Evolutionary conservation across 2,888 invertebrate species (phyloP).

Genomic region (Athetis lepigone): DNA sequence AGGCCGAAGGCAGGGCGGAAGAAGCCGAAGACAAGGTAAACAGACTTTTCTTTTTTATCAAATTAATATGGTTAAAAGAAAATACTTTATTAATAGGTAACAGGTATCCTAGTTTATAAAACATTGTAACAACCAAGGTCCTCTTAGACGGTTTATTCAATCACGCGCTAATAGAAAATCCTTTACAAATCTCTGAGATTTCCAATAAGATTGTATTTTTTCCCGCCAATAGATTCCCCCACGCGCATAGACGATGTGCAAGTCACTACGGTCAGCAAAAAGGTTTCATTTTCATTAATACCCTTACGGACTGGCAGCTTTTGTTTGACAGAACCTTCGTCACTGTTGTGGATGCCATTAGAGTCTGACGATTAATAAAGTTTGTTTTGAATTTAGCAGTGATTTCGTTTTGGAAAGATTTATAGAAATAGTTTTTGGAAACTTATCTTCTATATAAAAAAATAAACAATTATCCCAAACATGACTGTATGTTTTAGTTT

Average conservation of each 20-base stretch:
- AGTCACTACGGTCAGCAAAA: slow-evolving; percentile 81
- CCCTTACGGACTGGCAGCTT: slow-evolving; percentile 52
- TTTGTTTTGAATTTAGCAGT: slow-evolving; percentile 30
- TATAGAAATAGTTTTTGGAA: neutral
- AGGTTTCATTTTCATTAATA: slow-evolving; percentile 77
- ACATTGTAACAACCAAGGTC: slow-evolving; percentile 9
- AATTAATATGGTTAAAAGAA: too few relatives aligned
- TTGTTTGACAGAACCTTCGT: slow-evolving; percentile 72
- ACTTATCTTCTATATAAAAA: neutral
- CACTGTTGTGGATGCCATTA: slow-evolving; percentile 62
- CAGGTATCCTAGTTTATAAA: neutral
- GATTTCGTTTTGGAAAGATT: slow-evolving; percentile 16
- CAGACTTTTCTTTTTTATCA: too few relatives aligned
- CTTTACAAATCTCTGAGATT: slow-evolving; percentile 53
- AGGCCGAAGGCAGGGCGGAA: slow-evolving; percentile 97
- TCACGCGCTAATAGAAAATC: slow-evolving; percentile 55
- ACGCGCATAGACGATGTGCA: slow-evolving; percentile 67
- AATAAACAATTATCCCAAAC: neutral
- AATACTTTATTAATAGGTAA: too few relatives aligned
- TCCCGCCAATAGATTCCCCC: slow-evolving; percentile 54
- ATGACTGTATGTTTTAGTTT: too few relatives aligned
- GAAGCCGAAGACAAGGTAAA: slow-evolving; percentile 98
- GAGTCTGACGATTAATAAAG: slow-evolving; percentile 41
- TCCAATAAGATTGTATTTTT: slow-evolving; percentile 56
- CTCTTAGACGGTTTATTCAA: slow-evolving; percentile 31